Percentiles rank a stretch among this genome's conserved stretches.
Conservation (phyloP, 1,140 invertebrate species). For the Lordiphosa stackelbergi region DNA sequence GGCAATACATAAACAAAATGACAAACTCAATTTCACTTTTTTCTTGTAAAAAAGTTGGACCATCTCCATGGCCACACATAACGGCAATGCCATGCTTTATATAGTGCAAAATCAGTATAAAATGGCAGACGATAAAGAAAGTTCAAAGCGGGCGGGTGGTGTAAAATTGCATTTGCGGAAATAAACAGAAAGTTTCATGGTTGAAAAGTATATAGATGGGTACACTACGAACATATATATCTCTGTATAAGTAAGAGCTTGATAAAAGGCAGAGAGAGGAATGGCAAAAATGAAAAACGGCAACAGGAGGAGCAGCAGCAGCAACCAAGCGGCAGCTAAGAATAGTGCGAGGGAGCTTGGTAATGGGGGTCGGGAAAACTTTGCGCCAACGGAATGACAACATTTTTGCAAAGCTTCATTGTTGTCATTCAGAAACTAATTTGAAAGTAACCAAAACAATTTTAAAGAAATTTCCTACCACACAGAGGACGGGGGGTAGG, state of each 20-base stretch:
- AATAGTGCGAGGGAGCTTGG: constrained; percentile 54
- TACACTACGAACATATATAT: constrained; percentile 13
- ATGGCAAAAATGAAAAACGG: constrained; percentile 60
- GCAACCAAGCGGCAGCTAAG: constrained; percentile 46
- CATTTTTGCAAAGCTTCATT: constrained; percentile 77
- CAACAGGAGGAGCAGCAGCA: constrained; percentile 15
- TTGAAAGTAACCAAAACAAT: constrained; percentile 77
- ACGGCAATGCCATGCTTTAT: constrained; percentile 71
- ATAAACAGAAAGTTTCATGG: constrained; percentile 73
- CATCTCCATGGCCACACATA: constrained; percentile 45
- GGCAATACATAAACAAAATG: constrained; percentile 49
- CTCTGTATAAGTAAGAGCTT: constrained; percentile 28
- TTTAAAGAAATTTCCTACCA: constrained; percentile 75
- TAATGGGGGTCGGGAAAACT: constrained; percentile 40
- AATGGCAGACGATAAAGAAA: constrained; percentile 72
- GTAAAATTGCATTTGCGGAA: constrained; percentile 73
- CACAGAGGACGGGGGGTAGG: constrained; percentile 33
- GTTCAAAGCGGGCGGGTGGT: constrained; percentile 40
- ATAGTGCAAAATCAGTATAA: constrained; percentile 74
- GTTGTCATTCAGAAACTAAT: constrained; percentile 77
- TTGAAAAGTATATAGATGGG: constrained; percentile 38
- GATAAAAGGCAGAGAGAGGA: constrained; percentile 46
- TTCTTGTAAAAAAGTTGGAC: constrained; percentile 43
- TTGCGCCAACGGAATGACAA: constrained; percentile 74
- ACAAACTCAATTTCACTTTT: constrained; percentile 72